Base-by-base conservation (phyloP, 2,888 invertebrate genomes). In the Lasioglossum oenotherae region DNA sequence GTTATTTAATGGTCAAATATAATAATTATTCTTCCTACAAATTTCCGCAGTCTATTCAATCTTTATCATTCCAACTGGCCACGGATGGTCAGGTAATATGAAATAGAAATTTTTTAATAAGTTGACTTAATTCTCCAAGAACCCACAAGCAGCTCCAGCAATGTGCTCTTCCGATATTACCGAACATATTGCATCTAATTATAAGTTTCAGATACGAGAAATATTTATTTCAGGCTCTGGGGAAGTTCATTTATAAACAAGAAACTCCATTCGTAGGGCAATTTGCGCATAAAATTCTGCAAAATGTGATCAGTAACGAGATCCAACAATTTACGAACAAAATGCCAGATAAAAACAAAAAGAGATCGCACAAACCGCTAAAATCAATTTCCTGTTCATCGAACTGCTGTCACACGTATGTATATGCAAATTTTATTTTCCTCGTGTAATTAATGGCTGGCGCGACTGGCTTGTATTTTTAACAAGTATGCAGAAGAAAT, bases 381-480 rank as follows among this genome's bases (percentile, higher is more conserved):
- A 46, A 64, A 67, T 49, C 38, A 74, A 44, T 72, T 46, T 57
- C 23, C 31, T 8, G 71, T 27, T 35, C 53, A 60, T 82, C 38
- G 80, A 82, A 79, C 67, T 77, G 74, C 57, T 82, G 78, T 57
- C 60, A 38, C 57, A 16, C 44, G 49, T 77, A 35, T 16, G 49
- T 74, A 27, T 14, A 71, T 31, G 79, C 27, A 64, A 69, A 86
- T 78, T 86, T 49, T 44, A 80, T 80, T 82, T 73, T 67, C 69
- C 77, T 57, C 35, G 16, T 75, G 35, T 41, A 72, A 67, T 87
- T 79, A 87, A 84, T 44, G 49, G 12, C 31, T 12, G 19, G 71
- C 74, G 74, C 44, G 38, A 82, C 87, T 27, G 44, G 53, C 35
- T 49, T 82, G 27, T 57, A 41, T 41, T 46, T 57, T 53, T 72